Conservation (phyloP, 2,888 invertebrate species). For the Andrena bicolor region DNA sequence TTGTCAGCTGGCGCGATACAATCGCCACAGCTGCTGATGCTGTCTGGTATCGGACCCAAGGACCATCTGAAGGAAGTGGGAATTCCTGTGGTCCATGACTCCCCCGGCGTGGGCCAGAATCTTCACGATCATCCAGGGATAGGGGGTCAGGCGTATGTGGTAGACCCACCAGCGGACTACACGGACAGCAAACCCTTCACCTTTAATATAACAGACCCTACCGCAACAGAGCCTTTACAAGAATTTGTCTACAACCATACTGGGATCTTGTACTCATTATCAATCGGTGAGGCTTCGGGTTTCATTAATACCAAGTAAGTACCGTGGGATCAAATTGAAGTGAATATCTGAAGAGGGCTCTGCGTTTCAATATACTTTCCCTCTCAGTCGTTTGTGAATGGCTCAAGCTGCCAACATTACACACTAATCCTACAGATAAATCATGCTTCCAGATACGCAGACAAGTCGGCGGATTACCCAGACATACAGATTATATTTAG, state of each 20-base stretch:
- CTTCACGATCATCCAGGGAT: conserved; percentile 94
- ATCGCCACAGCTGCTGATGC: conserved; percentile 94
- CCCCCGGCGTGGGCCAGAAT: conserved; percentile 92
- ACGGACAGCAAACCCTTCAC: neutral
- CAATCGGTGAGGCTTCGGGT: neutral
- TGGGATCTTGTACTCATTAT: conserved; percentile 20
- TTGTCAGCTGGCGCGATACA: conserved; percentile 94
- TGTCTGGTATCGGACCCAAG: conserved; percentile 92
- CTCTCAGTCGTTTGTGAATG: neutral
- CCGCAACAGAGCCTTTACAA: neutral
- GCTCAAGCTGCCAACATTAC: no score
- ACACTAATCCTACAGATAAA: no score
- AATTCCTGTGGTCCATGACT: conserved; percentile 88
- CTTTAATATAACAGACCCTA: neutral
- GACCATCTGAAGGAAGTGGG: conserved; percentile 88
- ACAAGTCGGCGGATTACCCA: conserved; percentile 49
- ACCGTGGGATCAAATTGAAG: neutral
- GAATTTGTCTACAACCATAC: conserved; percentile 13
- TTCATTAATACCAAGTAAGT: conserved; percentile 61
- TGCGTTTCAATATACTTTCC: no score
- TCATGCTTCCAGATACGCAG: conserved; percentile 44
- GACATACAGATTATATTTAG: conserved; percentile 51
- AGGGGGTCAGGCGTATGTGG: conserved; percentile 90
- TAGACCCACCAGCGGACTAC: conserved; percentile 85
- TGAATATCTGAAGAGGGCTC: no score